Evolutionary conservation across 1,140 invertebrate genomes (phyloP).

Genomic region (Aleiodes sp.): DNA sequence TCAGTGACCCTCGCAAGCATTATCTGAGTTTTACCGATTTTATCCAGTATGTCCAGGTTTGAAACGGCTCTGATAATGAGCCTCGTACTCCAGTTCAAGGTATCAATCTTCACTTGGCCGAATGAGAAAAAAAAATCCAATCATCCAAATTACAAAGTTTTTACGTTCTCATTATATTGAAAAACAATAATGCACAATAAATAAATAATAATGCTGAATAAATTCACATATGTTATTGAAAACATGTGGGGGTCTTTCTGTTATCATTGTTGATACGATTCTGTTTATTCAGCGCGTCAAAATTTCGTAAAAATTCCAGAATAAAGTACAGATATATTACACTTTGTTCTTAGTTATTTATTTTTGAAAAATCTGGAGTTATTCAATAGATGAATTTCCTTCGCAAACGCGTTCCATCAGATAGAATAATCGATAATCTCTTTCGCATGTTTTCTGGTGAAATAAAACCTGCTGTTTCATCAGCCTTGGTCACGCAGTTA

Average conservation of each 20-base stretch:
- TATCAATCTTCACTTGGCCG: background rate
- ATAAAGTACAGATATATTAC: background rate
- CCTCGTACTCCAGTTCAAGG: background rate
- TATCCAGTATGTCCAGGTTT: background rate
- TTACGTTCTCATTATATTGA: too few species aligned
- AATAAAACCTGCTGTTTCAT: background rate
- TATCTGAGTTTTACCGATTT: background rate
- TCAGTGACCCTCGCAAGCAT: background rate
- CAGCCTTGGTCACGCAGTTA: background rate
- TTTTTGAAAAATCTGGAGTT: too few species aligned
- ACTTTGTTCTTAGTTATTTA: background rate
- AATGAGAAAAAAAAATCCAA: background rate
- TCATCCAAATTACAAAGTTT: background rate
- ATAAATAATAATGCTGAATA: background rate
- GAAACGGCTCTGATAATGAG: background rate
- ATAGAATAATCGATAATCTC: too few species aligned
- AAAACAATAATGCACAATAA: too few species aligned
- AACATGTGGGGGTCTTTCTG: conserved; percentile 3
- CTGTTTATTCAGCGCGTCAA: background rate
- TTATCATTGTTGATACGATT: conserved; percentile 1
- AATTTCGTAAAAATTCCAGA: background rate
- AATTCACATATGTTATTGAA: background rate
- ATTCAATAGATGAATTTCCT: too few species aligned
- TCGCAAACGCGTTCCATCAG: too few species aligned
- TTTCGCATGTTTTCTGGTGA: background rate